Evolutionary conservation across 2,888 invertebrate species (phyloP).

Genomic region (Troides aeacus): DNA sequence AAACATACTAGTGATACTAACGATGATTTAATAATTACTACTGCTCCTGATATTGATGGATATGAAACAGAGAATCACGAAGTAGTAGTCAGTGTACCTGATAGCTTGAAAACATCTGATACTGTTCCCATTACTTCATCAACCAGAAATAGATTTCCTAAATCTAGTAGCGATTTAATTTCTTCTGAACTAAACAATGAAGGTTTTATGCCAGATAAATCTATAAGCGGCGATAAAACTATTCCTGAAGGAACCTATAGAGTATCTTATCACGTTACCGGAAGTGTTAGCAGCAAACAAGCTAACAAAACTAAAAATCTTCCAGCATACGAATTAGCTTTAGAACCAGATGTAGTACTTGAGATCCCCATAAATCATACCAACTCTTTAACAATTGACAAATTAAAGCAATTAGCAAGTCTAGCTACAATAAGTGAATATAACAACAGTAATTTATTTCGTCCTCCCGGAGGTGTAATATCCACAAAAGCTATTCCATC

Average conservation of each 20-base stretch:
- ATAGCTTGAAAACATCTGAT: slow-evolving; percentile 44
- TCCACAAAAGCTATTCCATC: slow-evolving; percentile 82
- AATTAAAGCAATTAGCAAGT: slow-evolving; percentile 77
- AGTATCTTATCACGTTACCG: slow-evolving; percentile 74
- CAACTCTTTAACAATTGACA: slow-evolving; percentile 65
- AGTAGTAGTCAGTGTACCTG: slow-evolving; percentile 44
- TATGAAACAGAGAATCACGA: slow-evolving; percentile 40
- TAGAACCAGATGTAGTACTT: slow-evolving; percentile 70
- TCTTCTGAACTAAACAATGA: slow-evolving; percentile 35
- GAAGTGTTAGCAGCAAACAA: slow-evolving; percentile 73
- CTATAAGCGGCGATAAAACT: slow-evolving; percentile 39
- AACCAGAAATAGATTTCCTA: slow-evolving; percentile 60
- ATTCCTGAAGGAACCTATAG: slow-evolving; percentile 71
- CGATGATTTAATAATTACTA: slow-evolving; percentile 47
- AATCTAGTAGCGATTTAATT: slow-evolving; percentile 61
- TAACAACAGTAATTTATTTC: slow-evolving; percentile 74
- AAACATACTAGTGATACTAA: slow-evolving; percentile 43
- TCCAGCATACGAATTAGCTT: slow-evolving; percentile 67
- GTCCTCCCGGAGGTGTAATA: slow-evolving; percentile 72
- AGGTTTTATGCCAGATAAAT: slow-evolving; percentile 30
- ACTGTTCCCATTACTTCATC: slow-evolving; percentile 37
- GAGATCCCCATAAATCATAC: slow-evolving; percentile 70
- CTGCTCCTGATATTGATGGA: slow-evolving; percentile 39
- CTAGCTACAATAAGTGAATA: slow-evolving; percentile 78
- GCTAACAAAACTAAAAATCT: slow-evolving; percentile 69